Evolutionary conservation across 1,140 invertebrate genomes (phyloP), one percentile per base, ranked within the genome.

Genomic region (Heliconius himera): DNA sequence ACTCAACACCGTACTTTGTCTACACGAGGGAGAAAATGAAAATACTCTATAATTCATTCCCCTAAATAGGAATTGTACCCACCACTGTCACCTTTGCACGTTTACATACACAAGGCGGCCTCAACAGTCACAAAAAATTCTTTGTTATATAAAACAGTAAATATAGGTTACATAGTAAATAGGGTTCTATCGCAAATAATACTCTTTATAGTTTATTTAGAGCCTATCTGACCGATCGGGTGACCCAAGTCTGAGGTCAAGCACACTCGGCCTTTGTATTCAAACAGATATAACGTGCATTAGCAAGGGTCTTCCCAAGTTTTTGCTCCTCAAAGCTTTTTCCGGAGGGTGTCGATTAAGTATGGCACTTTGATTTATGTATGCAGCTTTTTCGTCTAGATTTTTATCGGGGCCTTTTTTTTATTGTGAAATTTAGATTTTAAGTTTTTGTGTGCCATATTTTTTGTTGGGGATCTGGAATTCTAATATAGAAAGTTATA

Each of bases 321-420:
- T 87, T 91, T 90, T 85, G 84, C 86, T 80, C 76, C 83, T 84
- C 81, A 80, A 66, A 84, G 83, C 85, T 83, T 87, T 85, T 87
- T 88, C 90, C 88, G 86, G 81, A 82, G 81, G 84, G 80, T 78
- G 81, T 85, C 86, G 88, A 92, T 93, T 90, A 91, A 66, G 60
- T 66, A 66, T 91, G 92, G 93, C 93, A 93, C 91, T 94, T 94
- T 95, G 93, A 94, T 95, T 95, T 94, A 94, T 95, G 74, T 70
- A 51, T 73, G 46, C 46, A 33, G 51, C 46, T 74, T 79, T 74
- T 70, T 66, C 60, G 60, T 29, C 60, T 74, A 26, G 38, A 72
- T 74, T 20, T 51, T 72, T 56, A 73, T 78, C 60, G 29, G 41
- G 11, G 41, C 33, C 11, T 3, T 66, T 26, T n/a, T 75, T 66